Evolutionary conservation across 2,797 vertebrate species (phyloP), one percentile per base, ranked within the genome.

Genomic region (Microhierax caerulescens): DNA sequence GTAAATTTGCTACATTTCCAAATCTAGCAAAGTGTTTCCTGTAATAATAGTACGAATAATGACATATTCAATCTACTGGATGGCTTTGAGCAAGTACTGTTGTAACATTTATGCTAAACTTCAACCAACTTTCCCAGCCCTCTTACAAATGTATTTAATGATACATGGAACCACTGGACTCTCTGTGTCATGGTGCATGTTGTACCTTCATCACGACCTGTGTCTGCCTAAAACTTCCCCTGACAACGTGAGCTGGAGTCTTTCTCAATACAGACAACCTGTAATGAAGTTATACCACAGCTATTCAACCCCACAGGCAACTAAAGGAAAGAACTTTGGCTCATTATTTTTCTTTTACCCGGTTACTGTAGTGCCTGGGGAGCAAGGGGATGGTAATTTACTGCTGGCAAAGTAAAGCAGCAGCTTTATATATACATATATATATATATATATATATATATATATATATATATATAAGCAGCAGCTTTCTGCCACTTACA

Each of bases 1-100:
- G 9, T 41, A 90, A 87, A 75, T 59, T 59, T 78, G 50, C 13
- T 83, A 50, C 47, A 45, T 87, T 95, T 95, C 27, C 36, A 39
- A 64, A 61, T 79, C 3, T 24, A 77, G 12, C 13, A 80, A 75
- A 61, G 90, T 83, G 16, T 85, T 93, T 7, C 1, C 73, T 88
- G 37, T 68, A 59, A 32, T 59, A 94, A 53, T 0, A 1, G 27
- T 64, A n/a, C 24, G 80, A 88, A 77, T 45, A 81, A 78, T 81
- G 87, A 91, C 68, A 78, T 39, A 57, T 39, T 80, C 85, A 88
- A 60, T 74, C 63, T 76, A 32, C 24, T 72, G 41, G 28, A 60
- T 28, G 12, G 21, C 34, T 95, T 91, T 84, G 65, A 88, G 65
- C 12, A 65, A 83, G 50, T 78, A 81, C n/a, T 2, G 0, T 25